Conservation (phyloP, 2,797 vertebrate genomes). For the Muraenolepis orangiensis region DNA sequence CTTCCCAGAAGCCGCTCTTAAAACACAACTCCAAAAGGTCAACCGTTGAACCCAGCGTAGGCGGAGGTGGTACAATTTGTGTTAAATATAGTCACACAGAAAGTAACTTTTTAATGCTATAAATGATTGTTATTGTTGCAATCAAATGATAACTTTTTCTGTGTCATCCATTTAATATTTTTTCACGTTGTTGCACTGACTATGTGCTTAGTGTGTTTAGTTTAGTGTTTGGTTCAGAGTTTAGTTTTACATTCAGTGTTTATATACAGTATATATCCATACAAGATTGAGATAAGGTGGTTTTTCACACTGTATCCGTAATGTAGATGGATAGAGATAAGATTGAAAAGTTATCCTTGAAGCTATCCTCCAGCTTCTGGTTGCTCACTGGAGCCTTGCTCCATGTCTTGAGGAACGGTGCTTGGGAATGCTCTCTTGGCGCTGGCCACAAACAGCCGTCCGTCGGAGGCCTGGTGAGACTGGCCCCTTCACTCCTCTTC, state of each 20-base stretch:
- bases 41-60: slow-evolving; percentile 10
- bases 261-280: background rate
- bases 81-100: background rate
- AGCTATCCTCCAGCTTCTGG: too few species aligned
- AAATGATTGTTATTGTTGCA: background rate
- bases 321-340: too few species aligned
- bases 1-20: background rate
- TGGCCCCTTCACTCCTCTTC: slow-evolving; percentile 32
- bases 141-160: background rate
- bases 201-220: background rate
- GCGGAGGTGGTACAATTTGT: background rate
- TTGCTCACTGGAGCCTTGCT: slow-evolving; percentile 7
- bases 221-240: too few species aligned
- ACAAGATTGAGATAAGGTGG: too few species aligned
- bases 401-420: slow-evolving; percentile 9
- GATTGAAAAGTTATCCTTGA: too few species aligned
- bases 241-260: too few species aligned
- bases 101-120: background rate
- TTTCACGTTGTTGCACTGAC: background rate
- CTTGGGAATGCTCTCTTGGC: background rate
- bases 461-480: slow-evolving; percentile 33
- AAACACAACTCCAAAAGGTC: slow-evolving; percentile 28
- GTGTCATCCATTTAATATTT: background rate
- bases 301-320: too few species aligned
- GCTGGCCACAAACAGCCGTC: slow-evolving; percentile 52